phyloP scores from a whole-genome alignment of 2,888 invertebrate species.

The Amblyjoppa proteus region DNA sequence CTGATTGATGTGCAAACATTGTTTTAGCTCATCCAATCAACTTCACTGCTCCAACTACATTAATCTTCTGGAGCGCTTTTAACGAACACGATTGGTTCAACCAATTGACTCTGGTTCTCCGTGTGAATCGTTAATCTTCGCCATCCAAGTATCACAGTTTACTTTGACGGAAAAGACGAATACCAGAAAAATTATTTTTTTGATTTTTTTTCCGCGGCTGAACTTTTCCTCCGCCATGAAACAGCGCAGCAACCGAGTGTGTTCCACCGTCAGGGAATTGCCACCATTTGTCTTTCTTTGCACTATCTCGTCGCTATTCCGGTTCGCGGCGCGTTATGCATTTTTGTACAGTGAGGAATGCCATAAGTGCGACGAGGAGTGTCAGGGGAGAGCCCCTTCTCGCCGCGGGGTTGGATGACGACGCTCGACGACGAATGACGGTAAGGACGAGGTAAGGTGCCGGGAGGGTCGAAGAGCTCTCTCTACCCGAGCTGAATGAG shows the following conservation, averaged over 20 bases:
- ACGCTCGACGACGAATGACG: not conserved
- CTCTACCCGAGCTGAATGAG: not conserved
- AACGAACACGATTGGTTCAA: too few species aligned
- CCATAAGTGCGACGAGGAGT: constrained; percentile 63
- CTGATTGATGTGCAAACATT: too few species aligned
- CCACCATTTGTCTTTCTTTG: constrained; percentile 61
- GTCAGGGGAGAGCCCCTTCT: not conserved
- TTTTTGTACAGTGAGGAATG: constrained; percentile 66
- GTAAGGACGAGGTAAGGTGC: constrained; percentile 1
- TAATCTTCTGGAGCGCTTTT: too few species aligned
- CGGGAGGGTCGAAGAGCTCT: not conserved
- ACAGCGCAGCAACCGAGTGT: not conserved
- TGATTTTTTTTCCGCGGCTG: not conserved
- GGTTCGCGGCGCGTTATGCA: constrained; percentile 67
- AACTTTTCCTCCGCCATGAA: constrained; percentile 4
- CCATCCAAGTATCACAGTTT: too few species aligned
- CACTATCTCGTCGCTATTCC: constrained; percentile 48
- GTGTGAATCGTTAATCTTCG: too few species aligned
- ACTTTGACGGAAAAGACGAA: too few species aligned
- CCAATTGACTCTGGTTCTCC: too few species aligned
- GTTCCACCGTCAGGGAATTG: constrained; percentile 1
- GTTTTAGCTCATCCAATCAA: too few species aligned
- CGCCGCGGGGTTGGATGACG: constrained; percentile 40
- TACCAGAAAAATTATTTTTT: not conserved
- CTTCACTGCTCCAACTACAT: too few species aligned